phyloP scores from a whole-genome alignment of 1,140 invertebrate species.

The Hormaphis cornu region DNA sequence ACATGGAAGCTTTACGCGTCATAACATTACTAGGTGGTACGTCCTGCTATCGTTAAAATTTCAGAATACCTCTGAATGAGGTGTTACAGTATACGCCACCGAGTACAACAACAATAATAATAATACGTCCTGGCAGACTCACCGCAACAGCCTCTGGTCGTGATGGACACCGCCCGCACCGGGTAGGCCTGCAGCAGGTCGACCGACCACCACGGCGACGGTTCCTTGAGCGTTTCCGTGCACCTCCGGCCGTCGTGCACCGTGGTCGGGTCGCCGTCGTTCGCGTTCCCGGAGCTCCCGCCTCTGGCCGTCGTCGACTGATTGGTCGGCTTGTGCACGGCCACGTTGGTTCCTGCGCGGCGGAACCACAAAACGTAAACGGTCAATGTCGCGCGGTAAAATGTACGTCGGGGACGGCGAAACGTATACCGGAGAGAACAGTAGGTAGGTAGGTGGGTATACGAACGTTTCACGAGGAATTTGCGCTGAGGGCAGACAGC shows the following conservation, averaged over 20 bases:
- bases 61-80: no score
- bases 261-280: conserved; percentile 70
- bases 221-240: conserved; percentile 77
- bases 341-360: conserved; percentile 71
- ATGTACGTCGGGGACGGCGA: no score
- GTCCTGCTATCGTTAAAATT: no score
- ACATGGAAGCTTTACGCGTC: no score
- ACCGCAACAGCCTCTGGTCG: conserved; percentile 77
- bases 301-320: conserved; percentile 78
- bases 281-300: conserved; percentile 68
- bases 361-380: conserved; percentile 15
- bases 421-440: no score
- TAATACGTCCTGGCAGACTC: conserved; percentile 40
- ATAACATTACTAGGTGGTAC: no score
- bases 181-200: conserved; percentile 73
- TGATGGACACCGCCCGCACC: conserved; percentile 71
- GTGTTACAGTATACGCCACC: no score
- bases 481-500: no score
- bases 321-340: conserved; percentile 74
- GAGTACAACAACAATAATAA: no score
- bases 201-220: conserved; percentile 85
- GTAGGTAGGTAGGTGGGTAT: neutral
- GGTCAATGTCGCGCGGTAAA: no score
- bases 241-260: conserved; percentile 78
- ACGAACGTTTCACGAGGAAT: neutral